A percentile compares a stretch with the other conserved stretches of the same genome.
These are phyloP conservation scores for Drosophila sp. DNA, from an alignment of 1,140 invertebrate species.

Conservation along the genomic window DNA sequence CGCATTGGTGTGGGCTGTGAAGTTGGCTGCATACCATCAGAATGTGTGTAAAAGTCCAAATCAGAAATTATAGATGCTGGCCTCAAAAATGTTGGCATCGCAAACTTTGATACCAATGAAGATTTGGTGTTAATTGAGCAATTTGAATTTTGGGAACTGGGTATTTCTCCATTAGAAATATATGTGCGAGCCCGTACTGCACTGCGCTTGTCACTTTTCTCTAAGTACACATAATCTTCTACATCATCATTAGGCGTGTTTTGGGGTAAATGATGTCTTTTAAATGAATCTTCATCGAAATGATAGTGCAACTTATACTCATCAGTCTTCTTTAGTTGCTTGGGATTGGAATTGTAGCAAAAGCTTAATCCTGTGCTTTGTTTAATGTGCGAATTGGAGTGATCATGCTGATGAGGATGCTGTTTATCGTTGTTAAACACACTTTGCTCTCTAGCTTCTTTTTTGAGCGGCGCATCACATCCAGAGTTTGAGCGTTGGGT, in stretches of 20 bases:
- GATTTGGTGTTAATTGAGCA: too few relatives aligned
- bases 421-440: background rate
- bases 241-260: background rate
- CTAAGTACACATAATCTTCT: background rate
- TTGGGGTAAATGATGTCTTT: background rate
- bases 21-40: background rate
- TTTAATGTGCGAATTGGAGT: background rate
- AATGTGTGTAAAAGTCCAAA: conserved; percentile 13
- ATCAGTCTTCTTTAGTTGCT: background rate
- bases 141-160: too few relatives aligned
- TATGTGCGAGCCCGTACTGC: too few relatives aligned
- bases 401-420: background rate
- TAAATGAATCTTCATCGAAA: background rate
- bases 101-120: too few relatives aligned
- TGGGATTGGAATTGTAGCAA: background rate
- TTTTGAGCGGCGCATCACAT: background rate
- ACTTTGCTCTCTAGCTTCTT: background rate
- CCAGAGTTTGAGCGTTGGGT: background rate
- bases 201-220: background rate
- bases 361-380: background rate
- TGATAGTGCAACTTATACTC: background rate
- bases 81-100: background rate
- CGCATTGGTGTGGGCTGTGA: background rate
- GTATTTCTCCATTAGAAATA: too few relatives aligned
- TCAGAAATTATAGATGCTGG: conserved; percentile 10